Evolutionary conservation across 2,888 invertebrate genomes (phyloP).

Genomic region (Doris montereyensis): DNA sequence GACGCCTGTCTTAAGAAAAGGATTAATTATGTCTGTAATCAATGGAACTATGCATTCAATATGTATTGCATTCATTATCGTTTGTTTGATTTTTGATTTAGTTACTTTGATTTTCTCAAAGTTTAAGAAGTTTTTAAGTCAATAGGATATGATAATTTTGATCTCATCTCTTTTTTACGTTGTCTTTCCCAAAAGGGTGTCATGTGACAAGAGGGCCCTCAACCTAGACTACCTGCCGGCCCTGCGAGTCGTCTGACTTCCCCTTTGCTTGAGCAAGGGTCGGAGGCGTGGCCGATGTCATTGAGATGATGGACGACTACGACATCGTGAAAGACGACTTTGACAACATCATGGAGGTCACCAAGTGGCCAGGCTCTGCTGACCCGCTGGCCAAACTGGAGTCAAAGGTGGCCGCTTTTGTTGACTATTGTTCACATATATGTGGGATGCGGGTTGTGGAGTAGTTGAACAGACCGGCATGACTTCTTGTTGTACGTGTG

Average conservation of each 20-base stretch:
- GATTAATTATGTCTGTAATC: no score
- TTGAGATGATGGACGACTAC: conserved; percentile 87
- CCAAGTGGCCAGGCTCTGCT: conserved; percentile 82
- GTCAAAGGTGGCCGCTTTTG: conserved; percentile 71
- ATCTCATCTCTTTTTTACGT: conserved; percentile 39
- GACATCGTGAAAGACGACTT: conserved; percentile 91
- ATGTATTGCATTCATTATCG: no score
- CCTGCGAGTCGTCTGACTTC: conserved; percentile 83
- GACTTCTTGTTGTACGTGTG: no score
- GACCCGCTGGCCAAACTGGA: conserved; percentile 83
- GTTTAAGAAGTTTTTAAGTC: no score
- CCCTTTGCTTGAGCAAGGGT: conserved; percentile 82
- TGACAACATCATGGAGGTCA: conserved; percentile 88
- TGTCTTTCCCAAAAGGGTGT: conserved; percentile 79
- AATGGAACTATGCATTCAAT: no score
- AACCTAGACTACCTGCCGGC: conserved; percentile 90
- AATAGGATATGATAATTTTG: not conserved
- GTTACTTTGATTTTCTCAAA: no score
- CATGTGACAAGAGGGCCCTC: conserved; percentile 86
- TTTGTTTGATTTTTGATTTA: no score
- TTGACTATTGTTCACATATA: no score
- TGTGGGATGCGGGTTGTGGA: no score
- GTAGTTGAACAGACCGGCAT: no score
- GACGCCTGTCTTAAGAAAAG: no score
- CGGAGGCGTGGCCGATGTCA: conserved; percentile 82